These are phyloP conservation scores for Diplodus puntazzo DNA, from an alignment of 2,797 vertebrate species.

Conservation along the genomic window DNA sequence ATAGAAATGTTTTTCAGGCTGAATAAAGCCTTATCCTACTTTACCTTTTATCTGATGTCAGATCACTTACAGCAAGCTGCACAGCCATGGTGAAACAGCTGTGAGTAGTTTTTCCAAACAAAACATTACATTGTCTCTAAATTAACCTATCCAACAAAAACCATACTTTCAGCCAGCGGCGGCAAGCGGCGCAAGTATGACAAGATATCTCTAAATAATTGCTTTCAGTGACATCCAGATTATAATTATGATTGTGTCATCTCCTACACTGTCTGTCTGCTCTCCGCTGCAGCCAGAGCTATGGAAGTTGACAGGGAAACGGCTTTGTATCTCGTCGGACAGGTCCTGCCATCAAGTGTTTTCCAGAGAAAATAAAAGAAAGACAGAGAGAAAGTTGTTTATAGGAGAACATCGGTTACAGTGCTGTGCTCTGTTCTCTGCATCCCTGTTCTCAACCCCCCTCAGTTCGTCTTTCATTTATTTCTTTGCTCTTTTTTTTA, in stretches of 20 bases:
- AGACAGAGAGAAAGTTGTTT: constrained; percentile 66
- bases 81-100: background rate
- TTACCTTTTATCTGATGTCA: background rate
- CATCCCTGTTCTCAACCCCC: constrained; percentile 41
- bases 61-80: background rate
- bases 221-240: constrained; percentile 65
- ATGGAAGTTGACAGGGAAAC: constrained; percentile 55
- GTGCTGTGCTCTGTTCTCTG: constrained; percentile 54
- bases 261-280: constrained; percentile 51
- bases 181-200: constrained; percentile 41
- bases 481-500: constrained; percentile 64
- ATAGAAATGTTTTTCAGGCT: background rate
- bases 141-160: constrained; percentile 5
- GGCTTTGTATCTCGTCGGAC: constrained; percentile 62
- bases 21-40: background rate
- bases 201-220: constrained; percentile 70
- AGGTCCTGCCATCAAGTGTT: constrained; percentile 59
- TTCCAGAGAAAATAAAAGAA: constrained; percentile 59
- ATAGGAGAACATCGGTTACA: constrained; percentile 77
- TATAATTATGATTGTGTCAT: constrained; percentile 64
- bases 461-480: constrained; percentile 65
- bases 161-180: constrained; percentile 7
- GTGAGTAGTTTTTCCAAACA: background rate
- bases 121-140: constrained; percentile 11
- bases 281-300: constrained; percentile 39